Percentiles rank a stretch among this genome's conserved stretches.
Evolutionary conservation across 2,113 vertebrate species (phyloP).

Genomic region (Chionis minor): DNA sequence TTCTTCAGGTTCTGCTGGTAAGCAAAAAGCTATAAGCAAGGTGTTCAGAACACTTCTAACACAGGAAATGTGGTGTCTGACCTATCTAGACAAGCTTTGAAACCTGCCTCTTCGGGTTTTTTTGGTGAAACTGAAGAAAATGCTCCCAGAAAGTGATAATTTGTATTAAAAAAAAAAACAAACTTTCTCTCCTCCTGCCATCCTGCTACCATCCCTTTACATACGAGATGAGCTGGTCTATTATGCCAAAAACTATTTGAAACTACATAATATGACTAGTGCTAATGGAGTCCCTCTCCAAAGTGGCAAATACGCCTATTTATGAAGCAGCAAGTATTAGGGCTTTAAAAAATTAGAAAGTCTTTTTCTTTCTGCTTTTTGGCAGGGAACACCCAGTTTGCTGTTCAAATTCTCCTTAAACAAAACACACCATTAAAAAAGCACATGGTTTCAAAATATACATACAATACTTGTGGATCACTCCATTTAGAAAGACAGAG

Average conservation of each 20-base stretch:
- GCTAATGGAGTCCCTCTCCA: not conserved
- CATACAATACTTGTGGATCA: slow-evolving; percentile 90
- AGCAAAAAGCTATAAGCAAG: not conserved
- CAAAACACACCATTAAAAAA: not conserved
- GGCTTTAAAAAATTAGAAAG: not conserved
- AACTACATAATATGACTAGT: not conserved
- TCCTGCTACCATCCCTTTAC: not conserved
- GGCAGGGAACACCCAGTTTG: not conserved
- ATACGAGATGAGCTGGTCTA: not conserved
- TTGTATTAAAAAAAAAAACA: not conserved
- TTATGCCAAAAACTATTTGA: not conserved
- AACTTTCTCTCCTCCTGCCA: not conserved
- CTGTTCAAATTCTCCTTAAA: not conserved
- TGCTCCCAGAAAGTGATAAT: not conserved
- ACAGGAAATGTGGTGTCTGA: not conserved
- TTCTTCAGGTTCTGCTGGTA: not conserved
- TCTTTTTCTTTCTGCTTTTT: not conserved
- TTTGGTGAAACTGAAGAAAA: not conserved
- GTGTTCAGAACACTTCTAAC: not conserved
- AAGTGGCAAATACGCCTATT: not conserved
- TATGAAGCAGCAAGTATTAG: not conserved
- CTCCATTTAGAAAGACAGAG: slow-evolving; percentile 94
- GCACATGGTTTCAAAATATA: slow-evolving; percentile 5
- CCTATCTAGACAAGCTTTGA: not conserved
- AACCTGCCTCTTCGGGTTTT: not conserved